phyloP scores from a whole-genome alignment of 2,888 invertebrate genomes.

The Prosapia bicincta region DNA sequence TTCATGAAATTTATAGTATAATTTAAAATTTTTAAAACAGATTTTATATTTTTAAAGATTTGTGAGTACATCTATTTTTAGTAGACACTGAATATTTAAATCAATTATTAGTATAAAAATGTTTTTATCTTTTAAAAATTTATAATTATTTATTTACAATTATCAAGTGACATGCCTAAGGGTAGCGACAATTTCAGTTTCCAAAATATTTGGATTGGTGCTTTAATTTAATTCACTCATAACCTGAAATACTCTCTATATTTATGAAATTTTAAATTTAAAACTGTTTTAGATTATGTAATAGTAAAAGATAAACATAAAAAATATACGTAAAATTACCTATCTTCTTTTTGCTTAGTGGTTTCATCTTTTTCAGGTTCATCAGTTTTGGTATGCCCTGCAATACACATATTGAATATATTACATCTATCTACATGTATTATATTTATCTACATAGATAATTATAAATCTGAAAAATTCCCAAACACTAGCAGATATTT shows the following conservation, averaged over 20 bases:
- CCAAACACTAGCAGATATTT: too few relatives aligned
- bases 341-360: slow-evolving; percentile 14
- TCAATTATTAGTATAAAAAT: too few relatives aligned
- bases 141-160: too few relatives aligned
- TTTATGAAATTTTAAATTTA: too few relatives aligned
- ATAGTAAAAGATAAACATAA: neutral
- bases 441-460: too few relatives aligned
- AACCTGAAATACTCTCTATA: too few relatives aligned
- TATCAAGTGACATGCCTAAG: too few relatives aligned
- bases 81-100: too few relatives aligned
- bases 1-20: too few relatives aligned
- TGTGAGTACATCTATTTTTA: neutral
- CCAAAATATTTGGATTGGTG: too few relatives aligned
- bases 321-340: neutral
- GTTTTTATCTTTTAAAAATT: neutral
- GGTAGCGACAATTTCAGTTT: neutral
- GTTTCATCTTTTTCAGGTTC: slow-evolving; percentile 20
- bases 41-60: neutral
- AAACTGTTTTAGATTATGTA: neutral
- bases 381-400: neutral
- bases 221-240: neutral
- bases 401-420: neutral
- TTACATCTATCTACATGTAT: too few relatives aligned
- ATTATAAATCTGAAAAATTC: too few relatives aligned
- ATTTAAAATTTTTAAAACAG: neutral